Evolutionary conservation across 2,113 vertebrate species (phyloP), one percentile per base, ranked within the genome.

Genomic region (Clinocottus analis): DNA sequence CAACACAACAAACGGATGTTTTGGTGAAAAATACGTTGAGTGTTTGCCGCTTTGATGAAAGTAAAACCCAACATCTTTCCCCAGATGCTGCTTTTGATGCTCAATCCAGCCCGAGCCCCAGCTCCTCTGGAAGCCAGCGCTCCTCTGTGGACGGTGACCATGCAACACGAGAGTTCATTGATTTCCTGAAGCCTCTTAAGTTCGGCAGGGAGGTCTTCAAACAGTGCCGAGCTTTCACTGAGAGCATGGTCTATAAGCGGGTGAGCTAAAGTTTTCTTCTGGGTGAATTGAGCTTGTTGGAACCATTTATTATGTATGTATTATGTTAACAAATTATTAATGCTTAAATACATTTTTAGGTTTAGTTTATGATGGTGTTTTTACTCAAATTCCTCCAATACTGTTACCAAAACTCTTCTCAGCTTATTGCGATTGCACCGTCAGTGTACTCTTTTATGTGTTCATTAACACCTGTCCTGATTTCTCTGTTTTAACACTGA

Each of bases 111-210:
- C 94, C 96, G 8, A 88, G 89, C 47, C 93, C 96, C 74, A 96
- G 96, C 87, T 95, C 97, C 72, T 95, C 96, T 17, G 83, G 96
- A 75, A 94, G 93, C 90, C 94, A 95, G 41, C 96, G 96, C 80
- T 88, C 95, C 49, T 95, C 95, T 83, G 63, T 95, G 1, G 97
- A 97, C 86, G 95, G 94, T 0, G 97, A 99, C 55, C 88, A 93
- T 16, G 96, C 95, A 0, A 97, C 97, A 4, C 95, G 94, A 85
- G 96, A 98, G 68, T 99, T 99, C 89, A 94, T 97, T 49, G 96
- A 99, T 56, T 99, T 99, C 87, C 96, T 99, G 67, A 99, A 97
- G 93, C 93, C 95, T 0, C 94, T 96, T 78, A 99, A 96, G 82
- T 93, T 94, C 19, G 97, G 97, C 64, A 96, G 95, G 72, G 97